phyloP scores from a whole-genome alignment of 2,888 invertebrate species.

The Amphipoea oculea region DNA sequence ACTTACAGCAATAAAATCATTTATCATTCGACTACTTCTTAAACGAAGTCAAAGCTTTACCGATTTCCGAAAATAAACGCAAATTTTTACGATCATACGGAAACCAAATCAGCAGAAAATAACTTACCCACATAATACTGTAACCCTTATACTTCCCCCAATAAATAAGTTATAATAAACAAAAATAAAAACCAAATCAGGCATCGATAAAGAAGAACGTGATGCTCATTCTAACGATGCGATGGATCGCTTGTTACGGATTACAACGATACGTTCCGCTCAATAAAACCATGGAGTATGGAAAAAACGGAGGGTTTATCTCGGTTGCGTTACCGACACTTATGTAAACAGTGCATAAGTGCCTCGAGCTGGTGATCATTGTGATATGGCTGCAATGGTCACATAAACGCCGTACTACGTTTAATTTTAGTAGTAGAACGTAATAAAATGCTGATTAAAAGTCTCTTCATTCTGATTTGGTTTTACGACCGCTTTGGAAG shows the following conservation, averaged over 20 bases:
- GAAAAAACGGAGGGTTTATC: slow-evolving; percentile 3
- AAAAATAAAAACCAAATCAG: slow-evolving; percentile 53
- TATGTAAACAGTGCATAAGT: not conserved
- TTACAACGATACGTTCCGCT: slow-evolving; percentile 15
- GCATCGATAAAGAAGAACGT: slow-evolving; percentile 42
- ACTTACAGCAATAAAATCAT: not conserved
- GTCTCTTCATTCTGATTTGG: not conserved
- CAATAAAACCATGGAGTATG: slow-evolving; percentile 23
- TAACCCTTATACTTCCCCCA: slow-evolving; percentile 25
- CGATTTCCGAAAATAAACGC: not conserved
- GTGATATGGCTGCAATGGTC: not conserved
- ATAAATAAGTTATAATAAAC: slow-evolving; percentile 46
- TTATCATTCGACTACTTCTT: not conserved
- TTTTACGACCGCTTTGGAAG: not conserved
- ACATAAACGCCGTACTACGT: not conserved
- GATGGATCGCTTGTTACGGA: slow-evolving; percentile 19
- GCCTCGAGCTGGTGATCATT: not conserved
- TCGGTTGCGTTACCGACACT: not conserved
- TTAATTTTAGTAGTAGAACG: not conserved
- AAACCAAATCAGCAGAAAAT: slow-evolving; percentile 33
- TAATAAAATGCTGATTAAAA: not conserved
- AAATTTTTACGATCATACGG: not conserved
- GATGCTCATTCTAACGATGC: slow-evolving; percentile 42
- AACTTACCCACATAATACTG: slow-evolving; percentile 12
- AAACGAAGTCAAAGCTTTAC: not conserved